A percentile compares a stretch with the other conserved stretches of the same genome.
Conservation (phyloP, 2,797 vertebrate species). For the Aulostomus chinensis region DNA sequence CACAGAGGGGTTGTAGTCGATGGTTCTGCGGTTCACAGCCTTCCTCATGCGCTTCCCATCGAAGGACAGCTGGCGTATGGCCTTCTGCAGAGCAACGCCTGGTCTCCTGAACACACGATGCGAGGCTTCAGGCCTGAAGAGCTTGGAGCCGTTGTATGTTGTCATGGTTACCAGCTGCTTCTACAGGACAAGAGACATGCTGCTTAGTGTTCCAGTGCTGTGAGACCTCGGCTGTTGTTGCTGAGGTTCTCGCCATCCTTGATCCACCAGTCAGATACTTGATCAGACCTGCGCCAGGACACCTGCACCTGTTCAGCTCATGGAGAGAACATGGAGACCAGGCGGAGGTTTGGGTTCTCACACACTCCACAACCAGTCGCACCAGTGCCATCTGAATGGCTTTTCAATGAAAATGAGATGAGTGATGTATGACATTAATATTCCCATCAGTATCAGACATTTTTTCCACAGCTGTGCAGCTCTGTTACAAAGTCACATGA, state of each 20-base stretch:
- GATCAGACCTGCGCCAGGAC: too few species aligned
- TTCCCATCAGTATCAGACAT: too few species aligned
- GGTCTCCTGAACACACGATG: constrained; percentile 95
- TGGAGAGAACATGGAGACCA: too few species aligned
- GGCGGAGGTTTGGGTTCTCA: too few species aligned
- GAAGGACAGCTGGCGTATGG: constrained; percentile 98
- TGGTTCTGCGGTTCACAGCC: constrained; percentile 97
- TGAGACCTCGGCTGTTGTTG: not conserved
- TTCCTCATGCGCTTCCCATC: constrained; percentile 99
- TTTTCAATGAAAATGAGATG: too few species aligned
- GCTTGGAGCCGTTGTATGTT: constrained; percentile 94
- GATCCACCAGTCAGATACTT: too few species aligned
- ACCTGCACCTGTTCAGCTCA: too few species aligned
- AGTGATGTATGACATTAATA: too few species aligned
- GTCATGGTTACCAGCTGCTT: constrained; percentile 84
- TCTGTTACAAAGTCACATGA: too few species aligned
- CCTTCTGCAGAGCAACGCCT: constrained; percentile 97
- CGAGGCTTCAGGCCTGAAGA: constrained; percentile 97
- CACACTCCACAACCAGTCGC: too few species aligned
- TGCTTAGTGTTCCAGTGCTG: not conserved
- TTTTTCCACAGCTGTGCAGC: too few species aligned
- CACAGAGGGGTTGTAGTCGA: constrained; percentile 98
- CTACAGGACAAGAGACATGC: constrained; percentile 13
- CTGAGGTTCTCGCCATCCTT: not conserved
- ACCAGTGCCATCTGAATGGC: too few species aligned